Evolutionary conservation across 2,113 vertebrate species (phyloP).

Genomic region (Porphyrio hochstetteri): DNA sequence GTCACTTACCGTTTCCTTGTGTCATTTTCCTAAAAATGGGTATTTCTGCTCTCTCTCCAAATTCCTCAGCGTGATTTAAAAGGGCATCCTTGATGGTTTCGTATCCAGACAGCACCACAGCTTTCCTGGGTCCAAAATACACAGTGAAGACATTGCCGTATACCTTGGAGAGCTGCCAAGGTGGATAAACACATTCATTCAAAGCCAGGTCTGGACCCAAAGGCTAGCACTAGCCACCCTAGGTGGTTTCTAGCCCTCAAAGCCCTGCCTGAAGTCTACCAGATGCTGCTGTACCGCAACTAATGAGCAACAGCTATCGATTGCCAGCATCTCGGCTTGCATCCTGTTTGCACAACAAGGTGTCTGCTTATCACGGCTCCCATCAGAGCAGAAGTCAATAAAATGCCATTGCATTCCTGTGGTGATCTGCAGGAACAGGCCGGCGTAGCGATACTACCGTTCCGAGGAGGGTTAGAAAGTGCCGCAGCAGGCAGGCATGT

Average conservation of each 20-base stretch:
- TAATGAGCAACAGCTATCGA: neutral
- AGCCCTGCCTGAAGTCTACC: neutral
- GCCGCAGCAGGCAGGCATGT: slow-evolving; percentile 31
- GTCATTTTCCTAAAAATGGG: slow-evolving; percentile 71
- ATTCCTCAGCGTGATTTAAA: slow-evolving; percentile 76
- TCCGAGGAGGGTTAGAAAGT: neutral
- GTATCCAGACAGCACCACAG: slow-evolving; percentile 81
- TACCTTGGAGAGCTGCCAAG: slow-evolving; percentile 80
- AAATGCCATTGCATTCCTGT: slow-evolving; percentile 28
- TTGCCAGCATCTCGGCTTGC: slow-evolving; percentile 28
- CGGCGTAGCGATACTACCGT: neutral
- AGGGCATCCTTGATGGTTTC: slow-evolving; percentile 82
- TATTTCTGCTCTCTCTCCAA: slow-evolving; percentile 76
- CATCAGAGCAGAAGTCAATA: neutral
- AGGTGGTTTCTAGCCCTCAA: neutral
- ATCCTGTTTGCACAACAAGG: slow-evolving; percentile 60
- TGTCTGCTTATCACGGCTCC: slow-evolving; percentile 53
- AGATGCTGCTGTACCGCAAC: slow-evolving; percentile 1
- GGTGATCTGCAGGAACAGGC: slow-evolving; percentile 55
- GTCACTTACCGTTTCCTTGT: slow-evolving; percentile 73
- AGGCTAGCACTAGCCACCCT: neutral
- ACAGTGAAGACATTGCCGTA: slow-evolving; percentile 83
- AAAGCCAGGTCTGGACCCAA: neutral
- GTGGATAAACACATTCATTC: neutral
- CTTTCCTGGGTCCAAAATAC: slow-evolving; percentile 78